Percentiles rank a stretch among this genome's conserved stretches.
Evolutionary conservation across 2,113 vertebrate species (phyloP).

Genomic region (Fregata magnificens): DNA sequence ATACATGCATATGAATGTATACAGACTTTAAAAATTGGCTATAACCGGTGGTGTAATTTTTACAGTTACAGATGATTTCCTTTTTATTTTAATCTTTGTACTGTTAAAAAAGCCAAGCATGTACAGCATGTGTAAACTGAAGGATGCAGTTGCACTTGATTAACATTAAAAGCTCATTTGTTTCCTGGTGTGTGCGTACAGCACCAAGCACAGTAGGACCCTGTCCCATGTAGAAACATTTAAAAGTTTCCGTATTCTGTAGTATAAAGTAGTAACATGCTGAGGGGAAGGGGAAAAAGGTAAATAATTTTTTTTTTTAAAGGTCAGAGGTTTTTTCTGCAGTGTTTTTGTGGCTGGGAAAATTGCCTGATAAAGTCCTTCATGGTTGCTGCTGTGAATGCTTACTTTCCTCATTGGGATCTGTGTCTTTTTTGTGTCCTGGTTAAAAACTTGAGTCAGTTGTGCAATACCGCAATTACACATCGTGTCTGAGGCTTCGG

Average conservation of each 20-base stretch:
- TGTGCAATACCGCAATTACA: rapidly evolving
- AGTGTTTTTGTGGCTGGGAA: neutral
- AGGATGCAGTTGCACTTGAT: neutral
- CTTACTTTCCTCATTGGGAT: neutral
- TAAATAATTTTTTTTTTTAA: neutral
- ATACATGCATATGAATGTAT: neutral
- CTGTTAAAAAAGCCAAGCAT: neutral
- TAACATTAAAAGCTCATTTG: slow-evolving; percentile 14
- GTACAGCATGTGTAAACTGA: neutral
- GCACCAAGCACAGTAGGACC: neutral
- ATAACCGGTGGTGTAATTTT: neutral
- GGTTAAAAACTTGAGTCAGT: neutral
- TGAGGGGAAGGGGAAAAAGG: neutral
- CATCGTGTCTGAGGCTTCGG: rapidly evolving
- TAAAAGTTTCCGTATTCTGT: neutral
- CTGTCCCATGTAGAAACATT: neutral
- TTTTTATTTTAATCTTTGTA: neutral
- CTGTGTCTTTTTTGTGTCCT: neutral
- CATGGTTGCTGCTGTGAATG: neutral
- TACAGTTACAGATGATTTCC: neutral
- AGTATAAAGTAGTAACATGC: neutral
- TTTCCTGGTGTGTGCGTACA: neutral
- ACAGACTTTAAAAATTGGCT: neutral
- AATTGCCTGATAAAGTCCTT: neutral
- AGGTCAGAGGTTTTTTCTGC: neutral